Base-by-base conservation (phyloP, 2,888 invertebrate species). In the Osmoderma eremita region DNA sequence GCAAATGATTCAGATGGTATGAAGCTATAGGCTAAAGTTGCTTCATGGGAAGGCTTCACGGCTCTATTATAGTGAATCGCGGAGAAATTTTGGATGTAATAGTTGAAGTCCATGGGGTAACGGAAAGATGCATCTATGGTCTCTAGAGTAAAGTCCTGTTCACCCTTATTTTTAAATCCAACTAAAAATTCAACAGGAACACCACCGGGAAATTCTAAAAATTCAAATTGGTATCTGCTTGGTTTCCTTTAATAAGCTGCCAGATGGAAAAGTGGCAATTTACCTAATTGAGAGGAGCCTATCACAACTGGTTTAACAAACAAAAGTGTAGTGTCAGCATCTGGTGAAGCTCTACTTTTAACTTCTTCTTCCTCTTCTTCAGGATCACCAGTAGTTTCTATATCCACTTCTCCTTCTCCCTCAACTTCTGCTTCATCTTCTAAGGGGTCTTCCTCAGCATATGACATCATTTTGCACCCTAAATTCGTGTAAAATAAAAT, bases 51-150 rank as follows among this genome's bases (percentile, higher is more conserved):
- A 0, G 98, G 93, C 75, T 94, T 92, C 0, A 99, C 95, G 74
- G 92, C 87, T 74, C 92, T 90, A 79, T 94, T 92, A 83, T 93
- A 97, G 1, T 90, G 88, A 76, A 95, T 87, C 0, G 94, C 92
- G 0, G 98, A 95, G 85, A 98, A 99, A 84, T 99, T 99, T 84
- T 98, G 98, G 74, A 99, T 97, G 84, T 94, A 94, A 84, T 95
- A 99, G 74, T 92, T 95, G 84, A 95, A 99, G 84, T 99, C 98
- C 92, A 97, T 94, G 6, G 98, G 98, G 80, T 98, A 99, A 75
- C 98, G 91, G 90, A 99, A 98, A 0, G 98, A 98, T 0, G 98
- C 97, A 78, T 98, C 98, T 79, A 98, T 87, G 4, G 92, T 91
- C 80, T 99, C 97, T 18, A 99, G 88, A 20, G 92, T 83, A 78